Percentiles rank a stretch among this genome's conserved stretches.
These are phyloP conservation scores for Xenopus petersii DNA, from an alignment of 2,797 vertebrate species.

Conservation along the genomic window DNA sequence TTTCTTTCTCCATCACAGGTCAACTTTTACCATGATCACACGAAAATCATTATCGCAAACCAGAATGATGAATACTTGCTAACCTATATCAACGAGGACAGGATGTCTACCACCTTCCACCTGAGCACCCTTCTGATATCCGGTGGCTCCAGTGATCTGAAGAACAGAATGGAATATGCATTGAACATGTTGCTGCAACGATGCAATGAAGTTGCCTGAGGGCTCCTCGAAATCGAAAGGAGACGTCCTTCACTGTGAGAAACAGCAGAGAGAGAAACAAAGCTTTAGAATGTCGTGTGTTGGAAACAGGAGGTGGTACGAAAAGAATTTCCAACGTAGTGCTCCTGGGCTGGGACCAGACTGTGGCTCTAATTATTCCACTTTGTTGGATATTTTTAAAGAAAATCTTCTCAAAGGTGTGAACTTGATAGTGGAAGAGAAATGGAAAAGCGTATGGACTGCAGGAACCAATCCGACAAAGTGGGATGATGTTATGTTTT, in stretches of 20 bases:
- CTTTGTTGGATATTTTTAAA: conserved; percentile 61
- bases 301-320: conserved; percentile 68
- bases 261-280: conserved; percentile 53
- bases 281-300: conserved; percentile 61
- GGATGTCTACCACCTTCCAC: conserved; percentile 85
- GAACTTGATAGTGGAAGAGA: conserved; percentile 61
- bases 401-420: conserved; percentile 50
- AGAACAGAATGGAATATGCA: conserved; percentile 90
- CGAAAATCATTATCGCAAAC: conserved; percentile 93
- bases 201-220: conserved; percentile 73
- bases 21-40: conserved; percentile 98
- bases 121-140: conserved; percentile 81
- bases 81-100: conserved; percentile 96
- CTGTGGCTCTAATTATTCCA: conserved; percentile 51
- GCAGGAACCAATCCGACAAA: conserved; percentile 39
- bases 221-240: conserved; percentile 52
- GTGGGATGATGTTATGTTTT: conserved; percentile 52
- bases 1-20: conserved; percentile 68
- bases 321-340: conserved; percentile 58
- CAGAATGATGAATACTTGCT: conserved; percentile 88
- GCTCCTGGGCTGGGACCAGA: conserved; percentile 80
- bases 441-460: conserved; percentile 51
- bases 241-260: conserved; percentile 57
- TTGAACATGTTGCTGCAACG: conserved; percentile 95
- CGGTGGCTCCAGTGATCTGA: conserved; percentile 85